Evolutionary conservation across 92 coral and sea anemone species (phyloP).

Genomic region (Porites divaricata): DNA sequence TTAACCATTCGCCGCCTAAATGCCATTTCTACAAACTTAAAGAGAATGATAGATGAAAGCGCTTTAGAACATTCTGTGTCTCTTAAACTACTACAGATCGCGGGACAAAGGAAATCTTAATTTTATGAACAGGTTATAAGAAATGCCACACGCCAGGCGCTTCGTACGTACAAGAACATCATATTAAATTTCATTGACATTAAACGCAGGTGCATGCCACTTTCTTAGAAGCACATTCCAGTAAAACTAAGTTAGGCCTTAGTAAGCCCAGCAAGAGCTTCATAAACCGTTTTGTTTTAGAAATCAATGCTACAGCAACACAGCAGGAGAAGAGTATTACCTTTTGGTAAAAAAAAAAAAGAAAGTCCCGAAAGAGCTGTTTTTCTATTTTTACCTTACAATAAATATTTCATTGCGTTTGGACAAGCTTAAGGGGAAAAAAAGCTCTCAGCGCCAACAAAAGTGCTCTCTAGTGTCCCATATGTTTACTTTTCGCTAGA

Average conservation of each 20-base stretch:
- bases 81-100: neutral
- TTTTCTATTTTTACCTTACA: neutral
- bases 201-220: conserved; percentile 27
- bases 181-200: conserved; percentile 33
- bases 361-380: neutral
- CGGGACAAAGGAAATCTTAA: neutral
- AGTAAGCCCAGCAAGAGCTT: conserved; percentile 31
- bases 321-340: conserved; percentile 33
- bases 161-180: neutral
- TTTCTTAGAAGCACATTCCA: conserved; percentile 38
- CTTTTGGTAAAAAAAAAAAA: conserved; percentile 1
- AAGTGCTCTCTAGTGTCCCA: conserved; percentile 8
- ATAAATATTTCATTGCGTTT: conserved; percentile 26
- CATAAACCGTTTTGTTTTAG: conserved; percentile 15
- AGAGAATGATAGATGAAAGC: neutral
- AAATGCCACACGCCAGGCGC: conserved; percentile 34
- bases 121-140: neutral
- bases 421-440: neutral
- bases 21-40: neutral
- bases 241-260: conserved; percentile 34
- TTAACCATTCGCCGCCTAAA: neutral
- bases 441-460: conserved; percentile 18
- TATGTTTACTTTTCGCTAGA: conserved; percentile 33
- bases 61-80: neutral
- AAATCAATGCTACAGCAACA: conserved; percentile 37